These are phyloP conservation scores for Paralinhomoeus sp. DNA, from an alignment of 2,888 invertebrate genomes.

Conservation along the genomic window DNA sequence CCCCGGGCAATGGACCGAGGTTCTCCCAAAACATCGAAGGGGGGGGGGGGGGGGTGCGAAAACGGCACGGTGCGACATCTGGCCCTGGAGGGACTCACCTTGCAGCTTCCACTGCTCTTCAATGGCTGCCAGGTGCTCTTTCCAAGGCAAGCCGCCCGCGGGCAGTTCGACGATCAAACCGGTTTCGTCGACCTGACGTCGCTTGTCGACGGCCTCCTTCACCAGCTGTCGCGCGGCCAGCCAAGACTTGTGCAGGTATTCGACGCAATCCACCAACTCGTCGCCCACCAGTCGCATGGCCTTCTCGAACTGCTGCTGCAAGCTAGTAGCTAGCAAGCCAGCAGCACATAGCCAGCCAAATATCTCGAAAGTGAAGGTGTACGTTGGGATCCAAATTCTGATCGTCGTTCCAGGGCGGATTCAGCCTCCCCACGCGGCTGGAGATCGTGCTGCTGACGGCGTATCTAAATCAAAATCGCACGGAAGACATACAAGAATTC, in stretches of 20 bases:
- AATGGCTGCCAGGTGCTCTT: constrained; percentile 56
- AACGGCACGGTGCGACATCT: no score
- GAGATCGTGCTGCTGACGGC: constrained; percentile 51
- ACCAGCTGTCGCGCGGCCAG: constrained; percentile 56
- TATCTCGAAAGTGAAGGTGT: no score
- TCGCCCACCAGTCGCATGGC: constrained; percentile 51
- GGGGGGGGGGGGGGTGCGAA: no score
- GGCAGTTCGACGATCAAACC: constrained; percentile 57
- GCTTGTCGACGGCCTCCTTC: constrained; percentile 39
- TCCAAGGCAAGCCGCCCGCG: constrained; percentile 56
- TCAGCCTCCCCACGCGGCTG: constrained; percentile 44
- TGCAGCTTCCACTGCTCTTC: constrained; percentile 38
- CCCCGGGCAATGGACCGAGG: no score
- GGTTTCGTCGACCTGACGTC: constrained; percentile 43
- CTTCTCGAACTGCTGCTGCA: constrained; percentile 40
- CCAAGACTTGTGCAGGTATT: constrained; percentile 44
- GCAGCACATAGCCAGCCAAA: no score
- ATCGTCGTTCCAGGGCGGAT: constrained; percentile 49
- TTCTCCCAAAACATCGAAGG: no score
- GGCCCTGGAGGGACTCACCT: background rate
- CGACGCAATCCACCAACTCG: constrained; percentile 49
- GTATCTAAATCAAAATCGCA: constrained; percentile 33
- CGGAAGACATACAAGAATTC: no score
- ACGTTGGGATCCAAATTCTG: constrained; percentile 31
- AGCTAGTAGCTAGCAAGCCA: no score